phyloP scores from a whole-genome alignment of 1,140 invertebrate genomes.

The Drosophila ambigua region DNA sequence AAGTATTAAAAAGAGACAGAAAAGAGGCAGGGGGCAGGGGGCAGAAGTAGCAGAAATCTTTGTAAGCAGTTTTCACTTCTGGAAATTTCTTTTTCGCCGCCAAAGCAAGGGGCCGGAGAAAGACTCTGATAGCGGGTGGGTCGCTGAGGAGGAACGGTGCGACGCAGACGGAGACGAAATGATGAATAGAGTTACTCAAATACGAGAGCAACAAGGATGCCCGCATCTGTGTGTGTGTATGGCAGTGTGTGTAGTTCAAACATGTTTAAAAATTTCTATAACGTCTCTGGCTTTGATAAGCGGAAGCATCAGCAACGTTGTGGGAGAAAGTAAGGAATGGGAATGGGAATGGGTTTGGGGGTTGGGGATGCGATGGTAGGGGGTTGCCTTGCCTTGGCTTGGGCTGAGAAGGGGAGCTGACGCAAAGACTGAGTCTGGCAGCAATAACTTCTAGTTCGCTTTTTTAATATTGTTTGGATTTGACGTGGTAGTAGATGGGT shows the following conservation, averaged over 20 bases:
- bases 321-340: conserved; percentile 1
- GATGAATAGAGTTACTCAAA: conserved; percentile 82
- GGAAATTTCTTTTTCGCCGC: conserved; percentile 52
- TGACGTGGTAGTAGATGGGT: conserved; percentile 16
- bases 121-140: background rate
- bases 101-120: background rate
- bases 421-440: background rate
- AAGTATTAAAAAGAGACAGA: conserved; percentile 53
- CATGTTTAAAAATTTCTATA: conserved; percentile 81
- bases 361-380: background rate
- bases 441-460: conserved; percentile 75
- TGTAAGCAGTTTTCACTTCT: conserved; percentile 81
- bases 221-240: conserved; percentile 13
- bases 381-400: background rate
- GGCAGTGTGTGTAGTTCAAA: conserved; percentile 65
- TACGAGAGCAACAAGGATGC: conserved; percentile 47
- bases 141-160: no score
- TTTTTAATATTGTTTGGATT: conserved; percentile 76
- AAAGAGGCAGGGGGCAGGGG: background rate
- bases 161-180: conserved; percentile 41
- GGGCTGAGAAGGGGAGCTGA: background rate
- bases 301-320: conserved; percentile 2
- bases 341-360: background rate
- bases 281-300: conserved; percentile 51
- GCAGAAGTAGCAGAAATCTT: conserved; percentile 67